Evolutionary conservation across 2,888 invertebrate genomes (phyloP).

Genomic region (Stegophylla sp.): DNA sequence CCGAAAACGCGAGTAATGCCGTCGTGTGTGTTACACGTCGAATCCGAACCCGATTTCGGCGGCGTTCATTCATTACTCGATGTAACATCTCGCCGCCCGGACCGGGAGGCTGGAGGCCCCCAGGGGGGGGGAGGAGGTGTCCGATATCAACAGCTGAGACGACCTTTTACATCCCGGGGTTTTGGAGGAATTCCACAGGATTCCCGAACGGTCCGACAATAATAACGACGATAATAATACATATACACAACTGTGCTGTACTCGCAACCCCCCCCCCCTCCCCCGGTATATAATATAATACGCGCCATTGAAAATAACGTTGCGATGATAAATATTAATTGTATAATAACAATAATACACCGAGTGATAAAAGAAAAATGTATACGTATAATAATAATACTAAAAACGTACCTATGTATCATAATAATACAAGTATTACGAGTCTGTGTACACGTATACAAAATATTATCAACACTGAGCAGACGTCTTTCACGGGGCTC

Average conservation of each 20-base stretch:
- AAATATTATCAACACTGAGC: not conserved
- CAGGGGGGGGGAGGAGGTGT: not conserved
- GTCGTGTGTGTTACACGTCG: conserved; percentile 2
- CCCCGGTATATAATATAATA: no score
- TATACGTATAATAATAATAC: not conserved
- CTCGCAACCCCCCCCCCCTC: not conserved
- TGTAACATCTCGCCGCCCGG: no score
- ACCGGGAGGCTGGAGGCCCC: no score
- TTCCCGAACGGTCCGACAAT: not conserved
- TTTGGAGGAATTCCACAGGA: conserved; percentile 22
- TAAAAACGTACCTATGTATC: no score
- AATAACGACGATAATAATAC: not conserved
- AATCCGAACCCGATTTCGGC: not conserved
- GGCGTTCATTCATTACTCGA: conserved; percentile 1
- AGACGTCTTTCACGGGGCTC: conserved; percentile 48
- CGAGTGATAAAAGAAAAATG: conserved; percentile 35
- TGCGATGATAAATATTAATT: conserved; percentile 4
- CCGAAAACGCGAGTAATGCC: no score
- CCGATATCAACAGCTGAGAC: not conserved
- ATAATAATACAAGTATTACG: no score
- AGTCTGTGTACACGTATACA: no score
- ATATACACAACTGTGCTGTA: no score
- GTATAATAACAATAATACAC: conserved; percentile 3
- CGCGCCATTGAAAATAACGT: not conserved
- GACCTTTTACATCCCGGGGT: conserved; percentile 3